Evolutionary conservation across 2,113 vertebrate species (phyloP).

Genomic region (Stigmatopora argus): DNA sequence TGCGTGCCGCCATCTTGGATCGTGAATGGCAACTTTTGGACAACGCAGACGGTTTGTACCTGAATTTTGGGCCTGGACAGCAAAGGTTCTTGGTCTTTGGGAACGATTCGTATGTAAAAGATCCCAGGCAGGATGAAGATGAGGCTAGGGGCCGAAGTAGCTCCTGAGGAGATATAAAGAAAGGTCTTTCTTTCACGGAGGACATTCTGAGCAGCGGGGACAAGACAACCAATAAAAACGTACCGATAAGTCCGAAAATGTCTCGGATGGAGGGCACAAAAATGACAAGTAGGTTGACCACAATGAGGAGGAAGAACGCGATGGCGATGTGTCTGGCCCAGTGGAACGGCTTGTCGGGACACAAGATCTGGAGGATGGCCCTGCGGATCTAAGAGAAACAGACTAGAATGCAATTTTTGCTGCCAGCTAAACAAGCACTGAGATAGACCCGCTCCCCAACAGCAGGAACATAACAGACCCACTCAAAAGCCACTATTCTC

Average conservation of each 20-base stretch:
- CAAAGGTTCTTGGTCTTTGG: constrained; percentile 74
- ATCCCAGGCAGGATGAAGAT: constrained; percentile 85
- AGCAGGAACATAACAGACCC: too few relatives aligned
- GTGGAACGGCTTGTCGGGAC: constrained; percentile 76
- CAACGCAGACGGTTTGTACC: constrained; percentile 48
- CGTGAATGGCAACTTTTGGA: background rate
- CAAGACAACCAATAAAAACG: background rate
- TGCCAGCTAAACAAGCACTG: too few relatives aligned
- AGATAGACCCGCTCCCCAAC: too few relatives aligned
- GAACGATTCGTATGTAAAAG: constrained; percentile 81
- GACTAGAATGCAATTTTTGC: too few relatives aligned
- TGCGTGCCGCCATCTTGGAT: too few relatives aligned
- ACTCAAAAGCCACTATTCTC: too few relatives aligned
- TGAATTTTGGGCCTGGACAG: constrained; percentile 78
- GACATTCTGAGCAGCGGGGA: background rate
- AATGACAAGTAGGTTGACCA: constrained; percentile 81
- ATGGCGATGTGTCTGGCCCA: constrained; percentile 75
- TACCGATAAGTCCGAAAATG: constrained; percentile 84
- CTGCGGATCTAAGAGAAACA: constrained; percentile 68
- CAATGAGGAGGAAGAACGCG: constrained; percentile 69
- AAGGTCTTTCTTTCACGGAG: constrained; percentile 1
- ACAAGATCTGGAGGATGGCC: constrained; percentile 78
- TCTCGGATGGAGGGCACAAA: constrained; percentile 79
- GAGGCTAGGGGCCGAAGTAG: constrained; percentile 82
- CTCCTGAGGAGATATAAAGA: constrained; percentile 60